Conservation (phyloP, 2,797 vertebrate genomes). For the Anolis apletophallus region DNA sequence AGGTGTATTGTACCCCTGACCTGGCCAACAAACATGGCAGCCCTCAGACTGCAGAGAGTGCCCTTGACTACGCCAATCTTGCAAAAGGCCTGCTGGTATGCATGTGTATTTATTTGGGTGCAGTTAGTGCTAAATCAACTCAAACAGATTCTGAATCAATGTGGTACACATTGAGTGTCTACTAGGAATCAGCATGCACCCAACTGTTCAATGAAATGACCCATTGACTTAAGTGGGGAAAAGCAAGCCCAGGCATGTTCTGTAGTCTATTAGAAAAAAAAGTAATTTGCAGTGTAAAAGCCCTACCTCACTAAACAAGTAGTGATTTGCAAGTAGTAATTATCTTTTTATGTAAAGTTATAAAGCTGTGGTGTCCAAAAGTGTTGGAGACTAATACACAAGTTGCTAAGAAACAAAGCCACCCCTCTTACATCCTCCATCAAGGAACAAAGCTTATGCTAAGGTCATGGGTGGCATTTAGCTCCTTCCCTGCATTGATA, state of each 20-base stretch:
- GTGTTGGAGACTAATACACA: background rate
- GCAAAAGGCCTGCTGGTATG: background rate
- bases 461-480: background rate
- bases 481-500: background rate
- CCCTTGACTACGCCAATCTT: background rate
- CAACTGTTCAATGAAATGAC: background rate
- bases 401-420: background rate
- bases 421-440: background rate
- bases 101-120: background rate
- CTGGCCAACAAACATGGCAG: background rate
- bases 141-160: background rate
- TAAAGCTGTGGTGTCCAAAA: background rate
- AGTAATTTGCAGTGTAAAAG: conserved; percentile 2
- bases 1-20: background rate
- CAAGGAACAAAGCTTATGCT: conserved; percentile 1
- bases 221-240: background rate
- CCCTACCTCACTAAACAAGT: background rate
- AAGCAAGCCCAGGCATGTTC: conserved; percentile 11
- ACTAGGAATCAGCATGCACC: background rate
- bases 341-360: background rate
- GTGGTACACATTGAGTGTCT: background rate
- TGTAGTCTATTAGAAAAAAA: background rate
- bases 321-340: background rate
- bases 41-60: background rate
- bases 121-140: background rate